A percentile compares a stretch with the other conserved stretches of the same genome.
Conservation (phyloP, 1,140 invertebrate genomes). For the Ylistrum balloti region DNA sequence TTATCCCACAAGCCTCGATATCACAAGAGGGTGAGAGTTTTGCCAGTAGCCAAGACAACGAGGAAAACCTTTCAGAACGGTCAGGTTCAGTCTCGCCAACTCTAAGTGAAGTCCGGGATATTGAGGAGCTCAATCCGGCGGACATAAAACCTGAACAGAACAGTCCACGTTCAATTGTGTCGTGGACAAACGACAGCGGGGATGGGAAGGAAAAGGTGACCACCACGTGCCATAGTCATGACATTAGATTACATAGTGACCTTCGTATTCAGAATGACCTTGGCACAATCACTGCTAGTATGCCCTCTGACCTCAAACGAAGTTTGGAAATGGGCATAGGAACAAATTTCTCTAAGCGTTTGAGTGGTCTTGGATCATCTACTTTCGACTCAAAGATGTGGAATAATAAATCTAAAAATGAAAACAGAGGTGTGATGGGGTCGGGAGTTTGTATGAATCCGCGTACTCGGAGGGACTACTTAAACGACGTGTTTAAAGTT, state of each 20-base stretch:
- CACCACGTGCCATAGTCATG: not conserved
- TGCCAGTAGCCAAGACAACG: not conserved
- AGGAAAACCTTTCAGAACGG: not conserved
- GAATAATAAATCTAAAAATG: slow-evolving; percentile 14
- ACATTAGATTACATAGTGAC: not conserved
- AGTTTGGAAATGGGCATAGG: not conserved
- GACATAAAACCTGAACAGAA: not conserved
- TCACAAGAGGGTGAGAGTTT: slow-evolving; percentile 21
- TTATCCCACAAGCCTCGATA: not conserved
- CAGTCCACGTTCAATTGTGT: not conserved
- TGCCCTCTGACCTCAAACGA: slow-evolving; percentile 16
- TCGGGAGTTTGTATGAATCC: slow-evolving; percentile 6
- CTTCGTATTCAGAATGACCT: slow-evolving; percentile 8
- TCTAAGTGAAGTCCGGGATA: not conserved
- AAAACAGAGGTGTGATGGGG: slow-evolving; percentile 29
- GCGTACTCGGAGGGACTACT: not conserved
- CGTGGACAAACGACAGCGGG: not conserved
- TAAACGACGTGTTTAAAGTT: not conserved
- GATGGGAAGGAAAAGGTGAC: not conserved
- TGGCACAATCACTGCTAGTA: not conserved
- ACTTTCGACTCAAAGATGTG: not conserved
- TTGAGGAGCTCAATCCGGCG: not conserved
- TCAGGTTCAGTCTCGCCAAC: not conserved
- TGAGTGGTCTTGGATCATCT: not conserved
- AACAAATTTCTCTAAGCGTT: not conserved